Evolutionary conservation across 2,888 invertebrate genomes (phyloP).

Genomic region (Rhamphomyia laevipes): DNA sequence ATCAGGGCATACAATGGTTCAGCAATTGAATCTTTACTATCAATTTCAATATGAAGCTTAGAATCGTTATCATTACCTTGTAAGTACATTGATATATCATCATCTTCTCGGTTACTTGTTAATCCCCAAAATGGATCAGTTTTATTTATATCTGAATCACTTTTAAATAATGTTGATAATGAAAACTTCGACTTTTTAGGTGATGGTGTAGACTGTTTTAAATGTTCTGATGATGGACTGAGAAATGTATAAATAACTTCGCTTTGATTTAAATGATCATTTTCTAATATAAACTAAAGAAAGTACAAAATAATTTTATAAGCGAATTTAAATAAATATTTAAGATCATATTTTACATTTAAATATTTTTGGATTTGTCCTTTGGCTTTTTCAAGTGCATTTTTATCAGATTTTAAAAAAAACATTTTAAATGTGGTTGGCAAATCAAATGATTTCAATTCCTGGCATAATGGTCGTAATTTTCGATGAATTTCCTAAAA

Average conservation of each 20-base stretch:
- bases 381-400: constrained; percentile 71
- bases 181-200: constrained; percentile 82
- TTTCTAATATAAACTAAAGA: constrained; percentile 68
- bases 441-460: constrained; percentile 68
- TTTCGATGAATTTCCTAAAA: constrained; percentile 75
- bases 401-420: constrained; percentile 71
- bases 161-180: constrained; percentile 62
- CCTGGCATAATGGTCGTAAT: constrained; percentile 67
- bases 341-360: constrained; percentile 48
- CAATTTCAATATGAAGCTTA: constrained; percentile 40
- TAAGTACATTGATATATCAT: constrained; percentile 65
- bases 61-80: constrained; percentile 42
- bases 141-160: constrained; percentile 21
- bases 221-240: constrained; percentile 83
- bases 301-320: constrained; percentile 9
- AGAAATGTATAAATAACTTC: constrained; percentile 84
- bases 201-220: constrained; percentile 63
- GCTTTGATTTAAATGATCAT: constrained; percentile 75
- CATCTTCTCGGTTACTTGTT: constrained; percentile 54
- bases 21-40: constrained; percentile 73
- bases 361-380: constrained; percentile 74
- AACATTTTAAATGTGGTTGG: constrained; percentile 73
- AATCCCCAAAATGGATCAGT: constrained; percentile 40
- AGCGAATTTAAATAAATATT: constrained; percentile 1
- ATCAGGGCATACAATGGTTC: constrained; percentile 80